Evolutionary conservation across 2,888 invertebrate species (phyloP).

Genomic region (Seira ritae): DNA sequence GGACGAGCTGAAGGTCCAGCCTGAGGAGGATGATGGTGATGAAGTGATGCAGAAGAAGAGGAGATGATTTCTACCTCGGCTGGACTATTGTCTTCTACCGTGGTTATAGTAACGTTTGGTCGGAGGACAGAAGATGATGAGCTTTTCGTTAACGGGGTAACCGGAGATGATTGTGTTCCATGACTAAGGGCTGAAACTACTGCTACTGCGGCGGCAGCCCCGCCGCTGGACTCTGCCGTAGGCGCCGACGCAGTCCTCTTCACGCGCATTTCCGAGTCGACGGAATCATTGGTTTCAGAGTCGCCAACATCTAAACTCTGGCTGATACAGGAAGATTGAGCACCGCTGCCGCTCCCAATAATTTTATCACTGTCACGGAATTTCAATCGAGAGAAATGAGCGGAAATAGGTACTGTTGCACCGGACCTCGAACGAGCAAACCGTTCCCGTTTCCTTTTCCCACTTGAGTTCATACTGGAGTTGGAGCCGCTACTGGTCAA

Average conservation of each 20-base stretch:
- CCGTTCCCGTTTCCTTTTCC: slow-evolving; percentile 71
- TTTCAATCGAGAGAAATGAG: slow-evolving; percentile 67
- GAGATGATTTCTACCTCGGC: slow-evolving; percentile 52
- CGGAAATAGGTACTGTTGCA: slow-evolving; percentile 64
- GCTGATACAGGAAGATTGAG: slow-evolving; percentile 63
- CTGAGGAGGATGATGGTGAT: slow-evolving; percentile 50
- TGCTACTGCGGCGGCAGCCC: background rate
- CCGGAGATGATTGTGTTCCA: slow-evolving; percentile 46
- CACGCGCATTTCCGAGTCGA: slow-evolving; percentile 67
- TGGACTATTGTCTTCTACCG: slow-evolving; percentile 52
- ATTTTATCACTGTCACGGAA: slow-evolving; percentile 70
- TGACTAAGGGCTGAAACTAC: slow-evolving; percentile 9
- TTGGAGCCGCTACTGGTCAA: slow-evolving; percentile 65
- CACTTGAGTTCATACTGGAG: slow-evolving; percentile 68
- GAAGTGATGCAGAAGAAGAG: slow-evolving; percentile 41
- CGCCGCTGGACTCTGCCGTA: slow-evolving; percentile 61
- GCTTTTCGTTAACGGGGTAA: slow-evolving; percentile 30
- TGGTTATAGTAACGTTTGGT: slow-evolving; percentile 47
- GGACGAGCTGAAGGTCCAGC: slow-evolving; percentile 46
- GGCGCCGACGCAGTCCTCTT: slow-evolving; percentile 71
- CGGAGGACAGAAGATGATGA: background rate
- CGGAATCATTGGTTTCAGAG: slow-evolving; percentile 67
- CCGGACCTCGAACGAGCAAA: slow-evolving; percentile 71
- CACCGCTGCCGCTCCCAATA: slow-evolving; percentile 25
- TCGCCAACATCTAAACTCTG: slow-evolving; percentile 71